These are phyloP conservation scores for Fopius arisanus DNA, from an alignment of 1,140 invertebrate species.

Conservation along the genomic window DNA sequence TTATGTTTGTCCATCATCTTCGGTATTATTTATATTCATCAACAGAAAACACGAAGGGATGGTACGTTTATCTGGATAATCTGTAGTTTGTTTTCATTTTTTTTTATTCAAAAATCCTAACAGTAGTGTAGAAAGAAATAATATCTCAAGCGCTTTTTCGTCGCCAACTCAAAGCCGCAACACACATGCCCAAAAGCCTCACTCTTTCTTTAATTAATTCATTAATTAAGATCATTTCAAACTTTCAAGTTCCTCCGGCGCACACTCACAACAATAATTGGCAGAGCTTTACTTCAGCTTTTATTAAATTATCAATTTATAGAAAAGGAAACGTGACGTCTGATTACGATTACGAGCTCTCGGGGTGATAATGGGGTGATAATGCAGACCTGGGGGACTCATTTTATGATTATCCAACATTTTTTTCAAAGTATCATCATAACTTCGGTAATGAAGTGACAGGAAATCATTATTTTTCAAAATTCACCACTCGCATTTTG, in stretches of 20 bases:
- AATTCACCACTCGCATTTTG: no score
- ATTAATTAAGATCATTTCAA: not conserved
- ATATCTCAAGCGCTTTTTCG: not conserved
- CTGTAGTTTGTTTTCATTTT: no score
- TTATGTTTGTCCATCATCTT: slow-evolving; percentile 42
- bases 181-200: not conserved
- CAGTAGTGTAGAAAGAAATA: slow-evolving; percentile 51
- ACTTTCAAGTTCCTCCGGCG: not conserved
- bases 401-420: not conserved
- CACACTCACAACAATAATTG: slow-evolving; percentile 11
- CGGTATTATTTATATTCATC: slow-evolving; percentile 40
- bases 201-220: not conserved
- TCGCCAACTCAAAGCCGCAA: not conserved
- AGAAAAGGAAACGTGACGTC: not conserved
- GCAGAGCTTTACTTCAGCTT: not conserved
- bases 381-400: slow-evolving; percentile 2
- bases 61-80: slow-evolving; percentile 41
- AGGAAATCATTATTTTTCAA: no score
- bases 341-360: not conserved
- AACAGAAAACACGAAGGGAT: slow-evolving; percentile 54
- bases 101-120: slow-evolving; percentile 53
- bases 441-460: not conserved
- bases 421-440: not conserved
- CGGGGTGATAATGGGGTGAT: not conserved
- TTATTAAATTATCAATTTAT: not conserved